A percentile compares a stretch with the other conserved stretches of the same genome.
These are phyloP conservation scores for Enteromius treurensis DNA, from an alignment of 2,797 vertebrate species.

Conservation along the genomic window DNA sequence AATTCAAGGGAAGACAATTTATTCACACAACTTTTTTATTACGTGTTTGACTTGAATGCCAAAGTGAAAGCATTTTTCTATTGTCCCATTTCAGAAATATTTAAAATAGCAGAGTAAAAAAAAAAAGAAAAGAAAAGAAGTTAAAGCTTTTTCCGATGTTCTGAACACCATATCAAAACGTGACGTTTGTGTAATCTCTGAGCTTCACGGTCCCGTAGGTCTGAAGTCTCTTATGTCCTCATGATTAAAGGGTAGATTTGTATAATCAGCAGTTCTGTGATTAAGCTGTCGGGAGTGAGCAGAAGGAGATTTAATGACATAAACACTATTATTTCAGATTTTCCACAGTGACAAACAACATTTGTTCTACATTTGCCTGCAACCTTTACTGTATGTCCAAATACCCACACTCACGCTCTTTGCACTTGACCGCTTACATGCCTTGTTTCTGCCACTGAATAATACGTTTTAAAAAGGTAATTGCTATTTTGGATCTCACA, in stretches of 20 bases:
- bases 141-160: neutral
- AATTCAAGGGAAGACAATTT: neutral
- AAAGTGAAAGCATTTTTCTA: neutral
- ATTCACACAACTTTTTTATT: neutral
- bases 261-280: neutral
- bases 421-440: too few relatives aligned
- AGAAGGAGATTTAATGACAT: neutral
- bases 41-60: neutral
- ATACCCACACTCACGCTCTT: neutral
- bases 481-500: too few relatives aligned
- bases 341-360: neutral
- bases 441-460: too few relatives aligned
- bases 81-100: neutral
- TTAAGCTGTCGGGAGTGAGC: conserved; percentile 18
- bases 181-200: neutral
- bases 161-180: neutral
- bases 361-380: neutral
- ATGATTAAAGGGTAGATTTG: neutral
- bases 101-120: neutral
- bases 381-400: neutral
- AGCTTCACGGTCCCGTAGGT: neutral
- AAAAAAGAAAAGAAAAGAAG: too few relatives aligned
- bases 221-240: neutral
- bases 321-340: neutral
- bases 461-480: too few relatives aligned